These are phyloP conservation scores for rabbit (Oryctolagus cuniculus) DNA, from an alignment of 2,113 vertebrate genomes.

Conservation along the genomic window DNA sequence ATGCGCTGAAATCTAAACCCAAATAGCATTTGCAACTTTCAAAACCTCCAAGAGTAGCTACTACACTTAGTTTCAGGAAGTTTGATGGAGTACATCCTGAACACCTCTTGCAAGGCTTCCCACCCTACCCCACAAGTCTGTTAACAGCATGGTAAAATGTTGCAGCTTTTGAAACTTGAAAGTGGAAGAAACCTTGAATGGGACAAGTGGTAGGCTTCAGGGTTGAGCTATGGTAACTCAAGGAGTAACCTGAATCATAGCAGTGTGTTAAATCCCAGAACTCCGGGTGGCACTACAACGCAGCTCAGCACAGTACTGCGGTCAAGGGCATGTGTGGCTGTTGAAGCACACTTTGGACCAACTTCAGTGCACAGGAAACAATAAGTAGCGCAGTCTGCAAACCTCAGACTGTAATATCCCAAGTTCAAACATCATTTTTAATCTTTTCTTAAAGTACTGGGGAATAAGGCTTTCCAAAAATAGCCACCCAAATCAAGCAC, in stretches of 20 bases:
- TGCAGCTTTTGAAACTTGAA: conserved; percentile 60
- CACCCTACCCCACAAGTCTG: not conserved
- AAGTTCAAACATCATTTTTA: not conserved
- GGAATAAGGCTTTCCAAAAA: conserved; percentile 62
- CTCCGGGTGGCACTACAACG: not conserved
- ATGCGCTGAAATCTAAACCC: not conserved
- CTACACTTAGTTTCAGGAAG: not conserved
- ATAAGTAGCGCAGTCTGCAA: not conserved
- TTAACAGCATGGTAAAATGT: conserved; percentile 45
- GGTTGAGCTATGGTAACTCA: conserved; percentile 20
- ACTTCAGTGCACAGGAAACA: not conserved
- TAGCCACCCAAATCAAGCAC: conserved; percentile 28
- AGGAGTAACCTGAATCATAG: conserved; percentile 3
- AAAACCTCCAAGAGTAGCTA: not conserved
- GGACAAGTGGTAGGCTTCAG: conserved; percentile 29
- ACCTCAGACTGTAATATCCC: not conserved
- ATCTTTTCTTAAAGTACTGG: conserved; percentile 48
- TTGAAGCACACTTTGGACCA: not conserved
- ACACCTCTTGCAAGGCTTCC: not conserved
- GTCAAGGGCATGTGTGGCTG: not conserved
- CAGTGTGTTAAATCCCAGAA: conserved; percentile 43
- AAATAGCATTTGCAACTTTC: not conserved
- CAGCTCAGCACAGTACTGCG: not conserved
- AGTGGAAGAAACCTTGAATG: not conserved
- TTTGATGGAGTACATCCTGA: not conserved